These are phyloP conservation scores for Apus apus DNA, from an alignment of 2,113 vertebrate genomes.

Conservation along the genomic window DNA sequence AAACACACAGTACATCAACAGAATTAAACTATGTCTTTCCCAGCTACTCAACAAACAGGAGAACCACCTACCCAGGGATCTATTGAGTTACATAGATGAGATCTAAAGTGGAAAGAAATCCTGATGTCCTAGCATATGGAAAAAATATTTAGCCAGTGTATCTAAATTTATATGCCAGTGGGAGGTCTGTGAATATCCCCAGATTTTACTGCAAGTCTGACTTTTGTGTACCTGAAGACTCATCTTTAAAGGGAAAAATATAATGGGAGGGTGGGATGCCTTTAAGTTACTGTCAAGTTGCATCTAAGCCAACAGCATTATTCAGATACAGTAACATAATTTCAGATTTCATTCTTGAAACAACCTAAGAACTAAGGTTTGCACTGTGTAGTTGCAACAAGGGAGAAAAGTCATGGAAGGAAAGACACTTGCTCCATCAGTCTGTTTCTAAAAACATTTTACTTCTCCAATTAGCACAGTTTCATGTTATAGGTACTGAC, in stretches of 20 bases:
- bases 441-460: background rate
- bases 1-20: conserved; percentile 56
- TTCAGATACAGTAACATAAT: background rate
- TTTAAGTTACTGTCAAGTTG: background rate
- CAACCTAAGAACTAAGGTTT: background rate
- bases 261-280: background rate
- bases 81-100: background rate
- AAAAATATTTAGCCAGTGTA: conserved; percentile 45
- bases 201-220: conserved; percentile 7
- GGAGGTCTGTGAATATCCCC: conserved; percentile 17
- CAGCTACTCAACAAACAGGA: conserved; percentile 36
- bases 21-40: conserved; percentile 41
- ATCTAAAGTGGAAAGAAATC: conserved; percentile 14
- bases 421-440: background rate
- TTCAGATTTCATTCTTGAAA: background rate
- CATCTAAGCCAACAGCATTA: background rate
- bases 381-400: background rate
- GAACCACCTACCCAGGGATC: conserved; percentile 53
- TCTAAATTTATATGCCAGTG: conserved; percentile 24
- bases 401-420: background rate
- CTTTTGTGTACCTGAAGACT: background rate
- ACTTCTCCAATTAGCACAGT: background rate
- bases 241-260: background rate
- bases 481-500: background rate
- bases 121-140: background rate